Base-by-base conservation (phyloP, 2,888 invertebrate species). In the Orthosia incerta region DNA sequence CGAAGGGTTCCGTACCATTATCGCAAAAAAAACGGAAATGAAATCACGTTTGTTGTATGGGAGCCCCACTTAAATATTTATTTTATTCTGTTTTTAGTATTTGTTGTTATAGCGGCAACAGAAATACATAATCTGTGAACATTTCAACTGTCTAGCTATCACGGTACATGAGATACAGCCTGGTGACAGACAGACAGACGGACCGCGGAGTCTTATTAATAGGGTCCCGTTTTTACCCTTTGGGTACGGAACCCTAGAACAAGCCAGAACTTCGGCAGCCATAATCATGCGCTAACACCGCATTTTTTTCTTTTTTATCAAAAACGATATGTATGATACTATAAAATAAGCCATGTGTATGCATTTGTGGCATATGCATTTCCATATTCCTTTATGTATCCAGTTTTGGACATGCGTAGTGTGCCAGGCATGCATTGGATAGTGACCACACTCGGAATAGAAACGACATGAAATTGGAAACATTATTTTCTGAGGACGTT, bases 321-420 rank as follows among this genome's bases (percentile, higher is more conserved):
- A 51, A 77, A 13, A 60, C 2, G n/a, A n/a, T n/a, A n/a, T n/a
- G n/a, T n/a, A n/a, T n/a, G n/a, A n/a, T n/a, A n/a, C n/a, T n/a
- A n/a, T n/a, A 53, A 65, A 65, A 82, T 67, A 67, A 60, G 51
- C 39, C 13, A 48, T 62, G 26, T 51, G 62, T 53, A 79, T 81
- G 79, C 53, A 79, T 72, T 78, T 61, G 64, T 77, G 72, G 51
- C 56, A 39, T 50, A 57, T 67, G 51, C 57, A 65, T 75, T 71
- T 31, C 31, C 60, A 68, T 82, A 69, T 71, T 75, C 55, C 59
- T 75, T 46, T 68, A 63, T 57, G 71, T n/a, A 45, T 46, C 55
- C 53, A 23, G 23, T 46, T 82, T 76, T 82, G 83, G 79, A 26
- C 85, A 79, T 79, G 76, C 62, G 51, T 48, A 31, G 62, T 71